These are phyloP conservation scores for Tineola bisselliella DNA, from an alignment of 2,888 invertebrate genomes.

Conservation along the genomic window DNA sequence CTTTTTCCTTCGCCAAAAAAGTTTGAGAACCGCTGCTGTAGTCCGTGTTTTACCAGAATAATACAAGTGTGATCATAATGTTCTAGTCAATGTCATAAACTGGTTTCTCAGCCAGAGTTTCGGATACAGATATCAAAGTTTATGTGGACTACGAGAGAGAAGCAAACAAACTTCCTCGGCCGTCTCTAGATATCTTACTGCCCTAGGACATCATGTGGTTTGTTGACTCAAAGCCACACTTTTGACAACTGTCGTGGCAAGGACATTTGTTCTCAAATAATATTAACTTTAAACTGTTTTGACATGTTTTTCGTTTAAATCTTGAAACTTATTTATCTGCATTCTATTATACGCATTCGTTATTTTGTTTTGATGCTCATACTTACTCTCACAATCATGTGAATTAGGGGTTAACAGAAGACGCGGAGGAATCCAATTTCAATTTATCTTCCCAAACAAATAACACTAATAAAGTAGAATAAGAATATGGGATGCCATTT, in stretches of 20 bases:
- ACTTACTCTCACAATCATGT: too few species aligned
- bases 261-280: background rate
- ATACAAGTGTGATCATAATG: background rate
- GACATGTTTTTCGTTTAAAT: background rate
- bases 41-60: background rate
- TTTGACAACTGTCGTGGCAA: background rate
- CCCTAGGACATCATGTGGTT: slow-evolving; percentile 23
- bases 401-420: background rate
- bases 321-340: background rate
- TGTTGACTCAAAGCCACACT: slow-evolving; percentile 20
- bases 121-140: slow-evolving; percentile 10
- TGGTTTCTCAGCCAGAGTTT: background rate
- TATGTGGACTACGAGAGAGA: background rate
- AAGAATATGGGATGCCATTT: background rate
- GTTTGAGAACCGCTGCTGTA: too few species aligned
- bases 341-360: background rate
- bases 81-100: background rate
- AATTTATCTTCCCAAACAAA: background rate
- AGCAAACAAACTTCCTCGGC: background rate
- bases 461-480: background rate
- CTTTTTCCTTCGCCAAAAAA: too few species aligned
- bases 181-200: background rate
- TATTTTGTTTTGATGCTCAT: too few species aligned
- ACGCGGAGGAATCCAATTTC: background rate
- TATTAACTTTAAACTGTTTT: background rate